Base-by-base conservation (phyloP, 2,888 invertebrate genomes). In the Ectemnius continuus region DNA sequence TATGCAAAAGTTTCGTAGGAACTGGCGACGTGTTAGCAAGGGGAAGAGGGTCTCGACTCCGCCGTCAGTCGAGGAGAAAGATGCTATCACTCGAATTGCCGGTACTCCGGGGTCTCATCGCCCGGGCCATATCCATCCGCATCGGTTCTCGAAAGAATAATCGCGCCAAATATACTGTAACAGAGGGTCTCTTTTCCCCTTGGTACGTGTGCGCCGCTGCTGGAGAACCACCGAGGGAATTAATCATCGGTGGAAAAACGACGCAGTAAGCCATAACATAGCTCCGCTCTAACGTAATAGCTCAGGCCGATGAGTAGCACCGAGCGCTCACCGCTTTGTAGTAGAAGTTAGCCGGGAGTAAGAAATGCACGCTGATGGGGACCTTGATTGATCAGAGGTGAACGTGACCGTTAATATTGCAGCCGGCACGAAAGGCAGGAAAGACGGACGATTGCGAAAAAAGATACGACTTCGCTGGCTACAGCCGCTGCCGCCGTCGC, bases 51-150 rank as follows among this genome's bases (percentile, higher is more conserved):
- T 81, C 1, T 80, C 81, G 81, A 84, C 82, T 81, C 79, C 79
- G 82, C 74, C 83, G 82, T 73, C 75, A 69, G 5, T 36, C 57
- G 11, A 18, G 28, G 77, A 86, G 84, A 83, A 88, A 88, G 86
- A 88, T 86, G 84, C 80, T 88, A 89, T 88, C 88, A 80, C 86
- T 87, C 82, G 87, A 86, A 88, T 88, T 85, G 88, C 84, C 84
- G 75, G 75, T 82, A 81, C 81, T 84, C 82, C 84, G 75, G 80
- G 76, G 74, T 80, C 74, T 63, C 78, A 78, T 81, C 75, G 75
- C 78, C 73, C 68, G 67, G 67, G 72, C 71, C 67, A 70, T 72
- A 75, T 71, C 76, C 81, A 83, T 85, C 80, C 80, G 79, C 79
- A 80, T 83, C 75, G 82, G 83, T 83, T 84, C 83, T 80, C 80